Evolutionary conservation across 1,140 invertebrate genomes (phyloP).

Genomic region (Bathynomus jamesi): DNA sequence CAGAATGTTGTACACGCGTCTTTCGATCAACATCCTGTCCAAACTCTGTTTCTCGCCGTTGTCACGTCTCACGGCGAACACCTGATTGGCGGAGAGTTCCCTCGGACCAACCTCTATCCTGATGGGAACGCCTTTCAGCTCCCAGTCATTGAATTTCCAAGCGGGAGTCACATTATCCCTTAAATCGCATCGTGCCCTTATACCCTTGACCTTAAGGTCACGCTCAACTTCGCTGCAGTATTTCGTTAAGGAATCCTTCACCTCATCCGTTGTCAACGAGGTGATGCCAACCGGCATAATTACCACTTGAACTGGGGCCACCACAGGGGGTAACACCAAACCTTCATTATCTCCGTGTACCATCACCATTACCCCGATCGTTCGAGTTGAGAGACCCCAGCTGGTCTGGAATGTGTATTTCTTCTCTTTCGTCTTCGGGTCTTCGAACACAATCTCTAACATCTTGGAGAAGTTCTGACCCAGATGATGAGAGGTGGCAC

Average conservation of each 20-base stretch:
- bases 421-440: slow-evolving; percentile 82
- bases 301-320: slow-evolving; percentile 73
- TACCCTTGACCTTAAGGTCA: slow-evolving; percentile 45
- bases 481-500: slow-evolving; percentile 94
- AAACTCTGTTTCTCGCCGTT: slow-evolving; percentile 71
- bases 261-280: slow-evolving; percentile 61
- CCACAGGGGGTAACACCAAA: slow-evolving; percentile 85
- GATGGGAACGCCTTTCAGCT: slow-evolving; percentile 83
- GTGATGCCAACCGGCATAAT: slow-evolving; percentile 96
- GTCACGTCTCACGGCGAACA: slow-evolving; percentile 83
- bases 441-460: slow-evolving; percentile 95
- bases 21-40: slow-evolving; percentile 48
- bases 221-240: slow-evolving; percentile 65
- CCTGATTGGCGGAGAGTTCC: slow-evolving; percentile 76
- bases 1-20: slow-evolving; percentile 57
- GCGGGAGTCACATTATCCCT: slow-evolving; percentile 95
- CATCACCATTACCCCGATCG: slow-evolving; percentile 82
- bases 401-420: slow-evolving; percentile 91
- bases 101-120: slow-evolving; percentile 93
- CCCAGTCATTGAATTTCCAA: slow-evolving; percentile 99
- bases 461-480: slow-evolving; percentile 99
- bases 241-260: slow-evolving; percentile 58
- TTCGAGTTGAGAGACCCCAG: slow-evolving; percentile 90
- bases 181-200: slow-evolving; percentile 72
- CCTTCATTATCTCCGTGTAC: slow-evolving; percentile 96